Evolutionary conservation across 2,888 invertebrate species (phyloP).

Genomic region (Lasioglossum figueresi): DNA sequence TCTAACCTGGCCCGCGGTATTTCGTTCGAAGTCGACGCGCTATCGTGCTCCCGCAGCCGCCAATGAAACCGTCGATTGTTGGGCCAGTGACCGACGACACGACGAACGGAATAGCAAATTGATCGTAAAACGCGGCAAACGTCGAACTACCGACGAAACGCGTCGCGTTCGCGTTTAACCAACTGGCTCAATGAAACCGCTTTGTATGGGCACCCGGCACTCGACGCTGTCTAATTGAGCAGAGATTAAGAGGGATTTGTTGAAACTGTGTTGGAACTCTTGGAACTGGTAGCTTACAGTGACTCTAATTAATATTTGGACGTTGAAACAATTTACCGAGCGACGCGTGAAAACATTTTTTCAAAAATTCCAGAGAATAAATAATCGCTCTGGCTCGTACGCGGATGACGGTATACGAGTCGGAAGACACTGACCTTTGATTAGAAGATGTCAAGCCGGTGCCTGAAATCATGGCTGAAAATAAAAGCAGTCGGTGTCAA

Average conservation of each 20-base stretch:
- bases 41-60: slow-evolving; percentile 40
- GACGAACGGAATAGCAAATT: slow-evolving; percentile 56
- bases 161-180: slow-evolving; percentile 48
- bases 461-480: background rate
- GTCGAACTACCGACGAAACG: slow-evolving; percentile 9
- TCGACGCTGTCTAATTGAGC: background rate
- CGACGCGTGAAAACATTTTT: no score
- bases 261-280: background rate
- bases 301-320: no score
- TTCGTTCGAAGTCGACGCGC: slow-evolving; percentile 63
- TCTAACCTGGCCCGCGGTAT: slow-evolving; percentile 48
- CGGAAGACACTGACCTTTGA: background rate
- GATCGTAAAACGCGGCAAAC: slow-evolving; percentile 55
- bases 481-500: background rate
- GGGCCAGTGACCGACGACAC: slow-evolving; percentile 43
- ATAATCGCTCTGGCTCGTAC: background rate
- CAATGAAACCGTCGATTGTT: slow-evolving; percentile 72
- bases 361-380: no score
- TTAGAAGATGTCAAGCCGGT: background rate
- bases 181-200: background rate
- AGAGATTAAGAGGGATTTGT: background rate
- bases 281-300: background rate
- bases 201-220: background rate
- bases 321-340: no score
- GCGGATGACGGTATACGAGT: background rate